phyloP scores from a whole-genome alignment of 2,888 invertebrate genomes.

The Lordiphosa andalusiaca region DNA sequence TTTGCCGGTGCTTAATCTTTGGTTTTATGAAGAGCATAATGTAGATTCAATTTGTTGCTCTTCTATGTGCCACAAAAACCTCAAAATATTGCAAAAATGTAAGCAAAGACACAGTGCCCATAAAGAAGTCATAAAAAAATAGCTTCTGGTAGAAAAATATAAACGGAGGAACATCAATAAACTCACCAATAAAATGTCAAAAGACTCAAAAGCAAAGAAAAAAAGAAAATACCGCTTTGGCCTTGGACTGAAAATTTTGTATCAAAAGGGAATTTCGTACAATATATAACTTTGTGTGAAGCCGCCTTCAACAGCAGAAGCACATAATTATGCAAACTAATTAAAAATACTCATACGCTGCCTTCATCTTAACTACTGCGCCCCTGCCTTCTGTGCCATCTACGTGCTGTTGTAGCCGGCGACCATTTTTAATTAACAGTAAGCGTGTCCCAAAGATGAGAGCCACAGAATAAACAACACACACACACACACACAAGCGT shows the following conservation, averaged over 20 bases:
- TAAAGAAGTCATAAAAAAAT: slow-evolving; percentile 41
- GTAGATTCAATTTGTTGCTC: too few relatives aligned
- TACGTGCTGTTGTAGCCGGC: slow-evolving; percentile 43
- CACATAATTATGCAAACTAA: slow-evolving; percentile 75
- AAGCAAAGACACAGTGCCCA: slow-evolving; percentile 38
- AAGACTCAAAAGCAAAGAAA: slow-evolving; percentile 30
- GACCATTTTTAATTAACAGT: slow-evolving; percentile 73
- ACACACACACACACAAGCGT: background rate
- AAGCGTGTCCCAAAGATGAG: slow-evolving; percentile 60
- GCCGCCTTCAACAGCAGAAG: slow-evolving; percentile 15
- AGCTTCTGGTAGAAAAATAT: slow-evolving; percentile 27
- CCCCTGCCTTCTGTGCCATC: slow-evolving; percentile 1
- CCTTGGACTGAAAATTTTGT: slow-evolving; percentile 58
- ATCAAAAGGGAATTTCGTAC: slow-evolving; percentile 44
- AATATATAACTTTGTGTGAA: slow-evolving; percentile 39
- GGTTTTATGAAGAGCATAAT: too few relatives aligned
- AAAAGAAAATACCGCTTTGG: slow-evolving; percentile 42
- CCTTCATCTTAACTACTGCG: slow-evolving; percentile 40
- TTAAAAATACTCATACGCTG: slow-evolving; percentile 73
- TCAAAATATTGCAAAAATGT: slow-evolving; percentile 19
- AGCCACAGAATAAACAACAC: slow-evolving; percentile 19
- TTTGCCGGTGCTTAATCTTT: too few relatives aligned
- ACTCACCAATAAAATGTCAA: slow-evolving; percentile 21
- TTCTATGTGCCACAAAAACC: too few relatives aligned
- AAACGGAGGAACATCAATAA: slow-evolving; percentile 67